These are phyloP conservation scores for Fulmarus glacialis DNA, from an alignment of 2,113 vertebrate species.

Conservation along the genomic window DNA sequence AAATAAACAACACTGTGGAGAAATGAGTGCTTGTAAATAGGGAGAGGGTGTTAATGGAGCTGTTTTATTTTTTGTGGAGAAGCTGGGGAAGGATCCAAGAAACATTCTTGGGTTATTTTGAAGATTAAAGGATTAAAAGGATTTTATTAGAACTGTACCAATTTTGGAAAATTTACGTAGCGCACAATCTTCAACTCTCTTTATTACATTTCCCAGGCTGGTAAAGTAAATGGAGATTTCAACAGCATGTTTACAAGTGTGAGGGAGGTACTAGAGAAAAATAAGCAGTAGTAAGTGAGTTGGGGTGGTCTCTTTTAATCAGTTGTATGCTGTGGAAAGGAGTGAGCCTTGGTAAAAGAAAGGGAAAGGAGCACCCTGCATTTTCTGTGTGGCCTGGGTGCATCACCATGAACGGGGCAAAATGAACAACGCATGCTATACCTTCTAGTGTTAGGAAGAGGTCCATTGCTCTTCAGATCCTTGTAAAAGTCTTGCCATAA, in stretches of 20 bases:
- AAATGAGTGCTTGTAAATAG: not conserved
- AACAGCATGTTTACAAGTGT: not conserved
- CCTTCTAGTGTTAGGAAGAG: not conserved
- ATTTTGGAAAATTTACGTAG: not conserved
- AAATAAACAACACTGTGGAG: not conserved
- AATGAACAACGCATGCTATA: rapidly evolving
- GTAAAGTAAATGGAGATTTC: not conserved
- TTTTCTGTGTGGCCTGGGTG: not conserved
- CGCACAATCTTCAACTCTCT: not conserved
- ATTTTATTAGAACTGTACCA: not conserved
- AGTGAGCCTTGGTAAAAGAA: not conserved
- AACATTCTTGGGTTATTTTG: not conserved
- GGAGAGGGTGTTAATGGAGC: not conserved
- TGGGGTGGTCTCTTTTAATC: not conserved
- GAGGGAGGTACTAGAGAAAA: not conserved
- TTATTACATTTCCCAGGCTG: not conserved
- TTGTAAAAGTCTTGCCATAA: not conserved
- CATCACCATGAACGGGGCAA: rapidly evolving
- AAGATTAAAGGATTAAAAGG: not conserved
- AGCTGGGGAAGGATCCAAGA: not conserved
- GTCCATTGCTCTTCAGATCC: not conserved
- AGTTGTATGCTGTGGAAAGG: not conserved
- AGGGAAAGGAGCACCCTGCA: not conserved
- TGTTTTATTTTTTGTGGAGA: not conserved
- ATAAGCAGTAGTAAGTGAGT: not conserved